Percentiles rank a stretch among this genome's conserved stretches.
Evolutionary conservation across 1,140 invertebrate species (phyloP).

Genomic region (Pseudomyrmex concolor): DNA sequence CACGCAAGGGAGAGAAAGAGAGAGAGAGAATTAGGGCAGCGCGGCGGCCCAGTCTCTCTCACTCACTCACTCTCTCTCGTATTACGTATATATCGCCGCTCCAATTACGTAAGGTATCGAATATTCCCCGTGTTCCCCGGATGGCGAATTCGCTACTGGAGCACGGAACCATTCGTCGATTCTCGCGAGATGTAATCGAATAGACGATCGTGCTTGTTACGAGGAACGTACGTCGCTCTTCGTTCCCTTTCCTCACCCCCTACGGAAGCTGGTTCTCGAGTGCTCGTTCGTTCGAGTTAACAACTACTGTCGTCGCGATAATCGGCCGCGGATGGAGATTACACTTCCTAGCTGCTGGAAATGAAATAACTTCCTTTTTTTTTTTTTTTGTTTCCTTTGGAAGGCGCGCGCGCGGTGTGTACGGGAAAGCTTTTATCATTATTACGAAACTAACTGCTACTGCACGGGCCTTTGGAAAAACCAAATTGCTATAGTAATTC

Average conservation of each 20-base stretch:
- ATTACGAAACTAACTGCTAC: too few species aligned
- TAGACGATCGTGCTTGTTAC: constrained; percentile 62
- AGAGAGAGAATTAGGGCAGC: constrained; percentile 30
- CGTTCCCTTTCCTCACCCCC: not conserved
- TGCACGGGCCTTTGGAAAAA: too few species aligned
- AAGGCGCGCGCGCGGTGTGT: too few species aligned
- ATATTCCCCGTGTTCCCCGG: constrained; percentile 59
- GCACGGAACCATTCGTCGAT: constrained; percentile 62
- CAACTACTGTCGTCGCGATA: too few species aligned
- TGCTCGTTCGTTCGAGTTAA: not conserved
- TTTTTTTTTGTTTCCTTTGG: too few species aligned
- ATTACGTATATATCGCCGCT: constrained; percentile 50
- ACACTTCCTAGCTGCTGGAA: too few species aligned
- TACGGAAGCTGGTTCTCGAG: constrained; percentile 38
- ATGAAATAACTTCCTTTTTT: too few species aligned
- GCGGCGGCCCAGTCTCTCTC: not conserved
- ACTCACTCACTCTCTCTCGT: constrained; percentile 6
- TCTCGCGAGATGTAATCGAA: constrained; percentile 66
- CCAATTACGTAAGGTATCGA: constrained; percentile 66
- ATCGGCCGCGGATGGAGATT: too few species aligned
- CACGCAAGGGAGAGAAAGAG: not conserved
- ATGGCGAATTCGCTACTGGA: constrained; percentile 39
- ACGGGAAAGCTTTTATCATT: too few species aligned
- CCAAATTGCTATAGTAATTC: too few species aligned
- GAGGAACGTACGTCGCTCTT: constrained; percentile 21